Evolutionary conservation across 2,113 vertebrate genomes (phyloP).

Genomic region (Myotis davidii): DNA sequence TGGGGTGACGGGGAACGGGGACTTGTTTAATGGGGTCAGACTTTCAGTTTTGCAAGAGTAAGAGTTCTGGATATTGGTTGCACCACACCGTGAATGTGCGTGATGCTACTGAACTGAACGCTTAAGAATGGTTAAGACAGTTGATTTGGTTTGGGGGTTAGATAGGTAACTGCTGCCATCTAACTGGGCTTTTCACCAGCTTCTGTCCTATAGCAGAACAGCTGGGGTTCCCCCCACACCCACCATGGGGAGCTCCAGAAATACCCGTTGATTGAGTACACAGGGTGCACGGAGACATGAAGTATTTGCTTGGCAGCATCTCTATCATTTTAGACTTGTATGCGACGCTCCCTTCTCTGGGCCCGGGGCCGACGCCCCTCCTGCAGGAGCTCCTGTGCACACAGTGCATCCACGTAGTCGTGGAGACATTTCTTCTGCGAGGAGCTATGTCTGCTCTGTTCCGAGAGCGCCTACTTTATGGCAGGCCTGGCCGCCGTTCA

Average conservation of each 20-base stretch:
- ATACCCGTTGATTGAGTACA: neutral
- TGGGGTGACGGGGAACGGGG: neutral
- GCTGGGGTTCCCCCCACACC: neutral
- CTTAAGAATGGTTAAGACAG: neutral
- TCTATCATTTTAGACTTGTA: accelerated
- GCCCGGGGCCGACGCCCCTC: neutral
- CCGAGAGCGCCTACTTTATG: slow-evolving; percentile 55
- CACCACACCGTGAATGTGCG: accelerated
- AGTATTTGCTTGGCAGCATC: neutral
- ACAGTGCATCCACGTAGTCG: neutral
- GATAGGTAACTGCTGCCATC: too few species aligned
- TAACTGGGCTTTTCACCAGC: accelerated
- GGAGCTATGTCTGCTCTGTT: neutral
- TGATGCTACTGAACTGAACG: accelerated
- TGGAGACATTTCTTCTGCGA: neutral
- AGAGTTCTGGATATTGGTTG: neutral
- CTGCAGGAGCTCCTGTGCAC: neutral
- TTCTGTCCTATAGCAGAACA: accelerated
- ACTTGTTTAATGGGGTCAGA: neutral
- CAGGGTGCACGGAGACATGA: neutral
- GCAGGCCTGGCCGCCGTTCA: slow-evolving; percentile 56
- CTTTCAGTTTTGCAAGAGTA: neutral
- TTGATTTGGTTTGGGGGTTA: neutral
- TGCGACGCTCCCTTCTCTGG: neutral
- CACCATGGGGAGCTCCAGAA: accelerated